Evolutionary conservation across 2,888 invertebrate genomes (phyloP).

Genomic region (Salticus scenicus): DNA sequence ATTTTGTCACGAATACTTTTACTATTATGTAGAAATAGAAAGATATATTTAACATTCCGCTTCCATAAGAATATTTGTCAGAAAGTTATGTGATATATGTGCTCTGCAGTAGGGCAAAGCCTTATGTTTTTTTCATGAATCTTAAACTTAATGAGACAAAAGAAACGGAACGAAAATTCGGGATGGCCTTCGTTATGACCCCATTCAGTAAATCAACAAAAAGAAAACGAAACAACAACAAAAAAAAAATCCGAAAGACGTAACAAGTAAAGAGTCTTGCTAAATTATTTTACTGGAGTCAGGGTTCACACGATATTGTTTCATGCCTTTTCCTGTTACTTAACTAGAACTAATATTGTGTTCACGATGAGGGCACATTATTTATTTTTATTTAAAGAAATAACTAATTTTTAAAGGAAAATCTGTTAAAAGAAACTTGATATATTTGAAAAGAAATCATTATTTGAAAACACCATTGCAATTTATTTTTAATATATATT

Average conservation of each 20-base stretch:
- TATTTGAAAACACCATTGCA: too few relatives aligned
- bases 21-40: conserved; percentile 1
- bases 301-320: neutral
- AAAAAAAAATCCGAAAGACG: neutral
- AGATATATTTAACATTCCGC: neutral
- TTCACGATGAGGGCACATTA: neutral
- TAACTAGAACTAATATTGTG: neutral
- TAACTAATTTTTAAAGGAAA: too few relatives aligned
- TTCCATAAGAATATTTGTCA: neutral
- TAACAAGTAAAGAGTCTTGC: neutral
- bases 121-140: neutral
- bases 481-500: too few relatives aligned
- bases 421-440: too few relatives aligned
- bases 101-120: neutral
- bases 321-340: neutral
- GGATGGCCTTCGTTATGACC: neutral
- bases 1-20: neutral
- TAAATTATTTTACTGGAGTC: neutral
- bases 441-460: too few relatives aligned
- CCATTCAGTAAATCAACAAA: neutral
- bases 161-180: neutral
- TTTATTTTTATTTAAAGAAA: too few relatives aligned
- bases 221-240: neutral
- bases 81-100: neutral
- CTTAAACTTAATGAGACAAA: neutral